phyloP scores from a whole-genome alignment of 2,113 vertebrate species.

The Varanus komodoensis region DNA sequence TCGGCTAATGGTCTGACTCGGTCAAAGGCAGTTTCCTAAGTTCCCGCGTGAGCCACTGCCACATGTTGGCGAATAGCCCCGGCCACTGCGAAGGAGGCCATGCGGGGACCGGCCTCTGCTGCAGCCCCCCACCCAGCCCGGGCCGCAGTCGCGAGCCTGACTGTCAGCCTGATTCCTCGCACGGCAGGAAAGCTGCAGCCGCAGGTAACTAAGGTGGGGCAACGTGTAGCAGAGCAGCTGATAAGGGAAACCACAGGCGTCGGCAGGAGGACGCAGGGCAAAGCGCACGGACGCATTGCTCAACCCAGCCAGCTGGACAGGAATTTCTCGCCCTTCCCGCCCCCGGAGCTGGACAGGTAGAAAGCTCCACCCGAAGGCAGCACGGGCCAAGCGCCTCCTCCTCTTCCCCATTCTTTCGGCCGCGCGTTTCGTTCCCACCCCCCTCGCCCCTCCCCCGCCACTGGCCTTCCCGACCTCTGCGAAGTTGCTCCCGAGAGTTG shows the following conservation, averaged over 20 bases:
- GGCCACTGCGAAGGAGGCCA: background rate
- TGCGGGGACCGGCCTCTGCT: background rate
- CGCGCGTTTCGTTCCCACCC: slow-evolving; percentile 23
- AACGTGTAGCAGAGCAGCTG: background rate
- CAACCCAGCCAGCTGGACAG: background rate
- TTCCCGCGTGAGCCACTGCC: too few species aligned
- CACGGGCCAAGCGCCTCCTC: background rate
- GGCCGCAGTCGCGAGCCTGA: too few species aligned
- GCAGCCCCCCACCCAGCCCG: too few species aligned
- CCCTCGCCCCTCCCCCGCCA: slow-evolving; percentile 29
- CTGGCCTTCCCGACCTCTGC: slow-evolving; percentile 38
- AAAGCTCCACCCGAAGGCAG: background rate
- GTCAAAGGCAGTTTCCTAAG: too few species aligned
- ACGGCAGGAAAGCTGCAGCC: background rate
- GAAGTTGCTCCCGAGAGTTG: slow-evolving; percentile 62
- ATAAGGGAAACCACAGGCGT: background rate
- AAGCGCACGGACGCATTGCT: background rate
- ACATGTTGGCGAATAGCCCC: too few species aligned
- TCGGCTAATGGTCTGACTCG: too few species aligned
- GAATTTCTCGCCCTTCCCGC: background rate
- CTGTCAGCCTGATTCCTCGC: background rate
- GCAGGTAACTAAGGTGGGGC: background rate
- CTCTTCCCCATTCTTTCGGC: slow-evolving; percentile 24
- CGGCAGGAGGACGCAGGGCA: background rate
- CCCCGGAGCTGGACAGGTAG: slow-evolving; percentile 3